Evolutionary conservation across 2,888 invertebrate genomes (phyloP), one percentile per base, ranked within the genome.

Genomic region (Rhabditoides inermis): DNA sequence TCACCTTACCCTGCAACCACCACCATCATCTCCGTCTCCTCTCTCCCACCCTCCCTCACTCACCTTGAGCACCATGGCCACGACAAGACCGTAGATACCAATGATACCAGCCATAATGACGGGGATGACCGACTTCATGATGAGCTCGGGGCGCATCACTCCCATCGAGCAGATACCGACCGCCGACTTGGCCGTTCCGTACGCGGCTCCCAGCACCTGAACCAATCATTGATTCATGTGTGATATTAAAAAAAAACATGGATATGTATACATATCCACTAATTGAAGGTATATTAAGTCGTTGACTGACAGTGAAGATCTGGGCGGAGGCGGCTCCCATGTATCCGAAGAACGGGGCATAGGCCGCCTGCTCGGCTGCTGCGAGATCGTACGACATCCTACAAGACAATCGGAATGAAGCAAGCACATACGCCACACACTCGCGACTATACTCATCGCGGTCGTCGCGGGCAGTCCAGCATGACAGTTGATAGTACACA

Each of bases 161-260:
- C 95, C 91, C 95, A 98, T 98, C 78, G 95, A 94, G 77, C 95
- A 92, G 78, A 98, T 99, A 82, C 98, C 98, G 69, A 94, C 94
- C 69, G 95, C 98, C 62, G 95, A 94, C 83, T 98, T 98, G 70
- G 98, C 98, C 70, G 98, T 98, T 78, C 98, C 71, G 48, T 72
- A 72, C 42, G 72, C 71, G 49, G 72, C 72, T 23, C 72, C 72
- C 26, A 72, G 51, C 27, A 72, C 72, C n/a, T n/a, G n/a, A n/a
- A n/a, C n/a, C n/a, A n/a, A n/a, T n/a, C n/a, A n/a, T n/a, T n/a
- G n/a, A n/a, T n/a, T n/a, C n/a, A n/a, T n/a, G n/a, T n/a, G n/a
- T n/a, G n/a, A n/a, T n/a, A n/a, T n/a, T n/a, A n/a, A n/a, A n/a
- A n/a, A n/a, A n/a, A n/a, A n/a, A n/a, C n/a, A n/a, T n/a, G n/a